Conservation (phyloP, 2,888 invertebrate species). For the Ennomos quercinarius region DNA sequence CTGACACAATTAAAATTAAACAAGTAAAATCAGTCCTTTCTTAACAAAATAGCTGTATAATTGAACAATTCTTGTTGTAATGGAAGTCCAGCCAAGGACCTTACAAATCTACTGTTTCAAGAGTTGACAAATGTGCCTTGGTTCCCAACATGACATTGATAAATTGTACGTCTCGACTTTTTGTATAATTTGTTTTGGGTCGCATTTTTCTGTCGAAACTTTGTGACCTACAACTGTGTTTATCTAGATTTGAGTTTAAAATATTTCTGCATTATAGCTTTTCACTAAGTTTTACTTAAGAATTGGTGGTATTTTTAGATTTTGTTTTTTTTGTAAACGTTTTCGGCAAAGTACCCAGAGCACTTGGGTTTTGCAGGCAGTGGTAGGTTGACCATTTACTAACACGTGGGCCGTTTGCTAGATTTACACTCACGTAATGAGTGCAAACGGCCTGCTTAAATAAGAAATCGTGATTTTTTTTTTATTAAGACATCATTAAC, state of each 20-base stretch:
- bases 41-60: constrained; percentile 9
- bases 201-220: constrained; percentile 20
- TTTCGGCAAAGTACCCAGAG: too few relatives aligned
- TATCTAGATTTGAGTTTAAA: constrained; percentile 6
- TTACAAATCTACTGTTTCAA: constrained; percentile 19
- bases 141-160: constrained; percentile 33
- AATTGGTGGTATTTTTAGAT: too few relatives aligned
- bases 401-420: too few relatives aligned
- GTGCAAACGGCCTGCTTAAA: too few relatives aligned
- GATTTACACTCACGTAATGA: too few relatives aligned
- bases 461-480: too few relatives aligned
- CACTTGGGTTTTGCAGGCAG: too few relatives aligned
- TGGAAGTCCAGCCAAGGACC: constrained; percentile 6
- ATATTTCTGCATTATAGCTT: too few relatives aligned
- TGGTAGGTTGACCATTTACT: too few relatives aligned
- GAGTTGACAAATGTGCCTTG: constrained; percentile 41
- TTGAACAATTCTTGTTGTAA: constrained; percentile 12
- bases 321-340: too few relatives aligned
- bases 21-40: background rate
- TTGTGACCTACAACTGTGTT: constrained; percentile 21
- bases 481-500: too few relatives aligned
- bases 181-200: constrained; percentile 35
- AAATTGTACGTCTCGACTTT: constrained; percentile 35
- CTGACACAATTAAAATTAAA: background rate
- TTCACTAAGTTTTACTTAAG: too few relatives aligned